Evolutionary conservation across 2,797 vertebrate species (phyloP), one percentile per base, ranked within the genome.

Genomic region (Sphenodon punctatus): DNA sequence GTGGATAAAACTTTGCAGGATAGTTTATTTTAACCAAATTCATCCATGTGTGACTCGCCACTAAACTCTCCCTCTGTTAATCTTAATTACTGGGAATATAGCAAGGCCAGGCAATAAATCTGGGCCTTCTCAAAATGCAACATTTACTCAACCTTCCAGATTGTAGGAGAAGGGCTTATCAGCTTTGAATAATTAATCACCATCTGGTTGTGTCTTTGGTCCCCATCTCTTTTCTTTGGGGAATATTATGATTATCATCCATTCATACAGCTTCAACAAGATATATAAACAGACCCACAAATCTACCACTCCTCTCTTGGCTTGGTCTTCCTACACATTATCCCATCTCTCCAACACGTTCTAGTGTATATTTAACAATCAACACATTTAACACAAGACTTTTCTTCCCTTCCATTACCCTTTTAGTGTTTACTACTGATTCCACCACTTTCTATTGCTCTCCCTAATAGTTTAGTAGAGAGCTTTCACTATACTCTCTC

Each of bases 141-240:
- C 49, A 49, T 88, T 76, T 65, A 23, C 64, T 86, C 65, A 70
- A 66, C 66, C 30, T 61, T 79, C 14, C 34, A 71, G n/a, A 67
- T 76, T 51, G 67, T 49, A 75, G 51, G 39, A 46, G 49, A 30
- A 25, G 38, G 70, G 25, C 32, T 78, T 75, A 84, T 82, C 66
- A 72, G 32, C 74, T 64, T 73, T 59, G 51, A n/a, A n/a, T n/a
- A 85, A 68, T 42, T 32, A 41, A 58, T 80, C 38, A 27, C 82
- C 75, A 89, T 77, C 71, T 84, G 79, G 25, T 23, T 49, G 11
- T 11, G 45, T 46, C 11, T 45, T 46, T 51, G 53, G 25, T n/a
- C 27, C 55, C 55, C 51, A 11, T 55, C 17, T 3, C 16, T 17
- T 32, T 55, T 30, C 27, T 30, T 8, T 55, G 15, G n/a, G 55